Base-by-base conservation (phyloP, 1,140 invertebrate genomes). In the Dendroctonus ponderosae region DNA sequence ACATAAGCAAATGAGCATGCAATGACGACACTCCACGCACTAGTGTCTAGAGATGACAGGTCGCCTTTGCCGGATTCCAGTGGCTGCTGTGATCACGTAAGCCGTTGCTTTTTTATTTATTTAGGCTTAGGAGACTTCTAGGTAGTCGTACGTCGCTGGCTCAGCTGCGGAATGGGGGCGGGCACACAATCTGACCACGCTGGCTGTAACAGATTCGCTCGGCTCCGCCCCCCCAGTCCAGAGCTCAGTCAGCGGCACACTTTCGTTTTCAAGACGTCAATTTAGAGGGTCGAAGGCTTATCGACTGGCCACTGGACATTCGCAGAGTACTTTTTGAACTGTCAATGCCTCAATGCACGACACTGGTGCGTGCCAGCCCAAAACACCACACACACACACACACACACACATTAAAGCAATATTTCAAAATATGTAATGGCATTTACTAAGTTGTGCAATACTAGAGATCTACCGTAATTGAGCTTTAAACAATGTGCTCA, bases 11-110 rank as follows among this genome's bases (percentile, higher is more conserved):
- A 79, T 83, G 71, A 84, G 86, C 80, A 88, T 89, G 82, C 88
- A 87, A 86, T 87, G 85, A 89, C 87, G 85, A 82, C 86, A 88
- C 85, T 87, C 85, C 80, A 84, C 83, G 82, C 84, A 82, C 83
- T 87, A 86, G 84, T 84, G 81, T 78, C 79, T 56, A n/a, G 53
- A 11, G 50, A 52, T 56, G 53, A 40, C 53, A 40, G 53, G 53
- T 40, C 53, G 53, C 11, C 26, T 56, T 9, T 40, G 53, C 11
- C 38, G 53, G 39, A 38, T 11, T 11, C 26, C 53, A 26, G 53
- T 56, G 26, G 53, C 41, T 40, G 26, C 50, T 52, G 50, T 52
- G 50, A 52, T 56, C 41, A 15, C 43, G 43, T 46, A 46, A 46
- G 43, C 12, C 12, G 8, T 46, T 46, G 8, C 8, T 11, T 51